Evolutionary conservation across 2,113 vertebrate genomes (phyloP), one percentile per base, ranked within the genome.

Genomic region (Podarcis raffonei): DNA sequence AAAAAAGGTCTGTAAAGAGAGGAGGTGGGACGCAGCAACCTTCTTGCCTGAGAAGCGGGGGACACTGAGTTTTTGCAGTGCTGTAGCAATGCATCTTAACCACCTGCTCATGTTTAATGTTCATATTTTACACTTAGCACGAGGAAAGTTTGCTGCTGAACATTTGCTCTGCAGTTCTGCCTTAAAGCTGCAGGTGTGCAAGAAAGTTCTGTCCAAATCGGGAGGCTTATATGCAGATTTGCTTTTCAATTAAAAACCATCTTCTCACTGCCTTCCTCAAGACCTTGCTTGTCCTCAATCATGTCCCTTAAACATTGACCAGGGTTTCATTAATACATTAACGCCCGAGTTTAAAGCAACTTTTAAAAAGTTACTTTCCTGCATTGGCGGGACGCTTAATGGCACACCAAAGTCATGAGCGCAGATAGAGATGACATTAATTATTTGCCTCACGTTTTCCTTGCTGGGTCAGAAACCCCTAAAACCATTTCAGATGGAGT

Each of bases 381-480:
- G 93, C 91, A 88, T 53, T 53, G 48, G 77, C 86, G 89, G 53
- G 92, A 91, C 90, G 22, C 83, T 91, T 93, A 92, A 85, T 94
- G 93, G 94, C 91, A 92, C 89, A 84, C 93, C 89, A 92, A 95
- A 95, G 88, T 91, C 85, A 89, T 32, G 90, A 95, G 94, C 82
- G 59, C 82, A 81, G 92, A 94, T 96, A 93, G 91, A 95, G 94
- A 91, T 86, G 89, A 89, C 91, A 96, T 97, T 97, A 96, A 96
- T 96, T 96, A 95, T 95, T 96, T 95, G 96, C 95, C 95, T 91
- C 92, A 89, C 62, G 0, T 95, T 92, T 87, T 2, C 85, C 91
- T 95, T 82, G 92, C 91, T 89, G 85, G 91, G 94, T 95, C 92
- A 92, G 93, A 94, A 94, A 95, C 94, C 85, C 91, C 93, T 94